These are phyloP conservation scores for Deroptyus accipitrinus DNA, from an alignment of 2,113 vertebrate genomes.

Conservation along the genomic window DNA sequence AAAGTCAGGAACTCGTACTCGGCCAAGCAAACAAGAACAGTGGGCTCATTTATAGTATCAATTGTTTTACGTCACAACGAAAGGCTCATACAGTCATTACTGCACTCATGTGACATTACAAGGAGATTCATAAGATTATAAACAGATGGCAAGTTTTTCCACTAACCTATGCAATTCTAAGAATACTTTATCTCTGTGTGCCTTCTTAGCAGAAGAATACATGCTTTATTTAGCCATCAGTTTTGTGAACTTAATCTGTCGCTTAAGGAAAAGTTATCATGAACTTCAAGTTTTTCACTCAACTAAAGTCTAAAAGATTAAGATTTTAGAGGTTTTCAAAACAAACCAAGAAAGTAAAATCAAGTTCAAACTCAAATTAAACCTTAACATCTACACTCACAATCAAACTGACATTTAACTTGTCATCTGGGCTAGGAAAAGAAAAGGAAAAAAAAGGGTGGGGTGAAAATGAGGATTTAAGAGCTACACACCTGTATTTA, in stretches of 20 bases:
- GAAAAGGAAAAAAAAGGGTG: background rate
- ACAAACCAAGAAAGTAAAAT: background rate
- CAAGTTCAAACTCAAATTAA: background rate
- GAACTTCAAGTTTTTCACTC: background rate
- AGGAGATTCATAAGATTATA: background rate
- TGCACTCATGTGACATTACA: background rate
- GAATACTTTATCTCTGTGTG: background rate
- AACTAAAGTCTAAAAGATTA: background rate
- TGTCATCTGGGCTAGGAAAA: background rate
- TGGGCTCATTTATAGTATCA: background rate
- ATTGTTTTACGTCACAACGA: background rate
- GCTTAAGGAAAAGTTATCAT: background rate
- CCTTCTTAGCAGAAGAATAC: background rate
- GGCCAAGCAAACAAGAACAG: background rate
- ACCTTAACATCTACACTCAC: background rate
- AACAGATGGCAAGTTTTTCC: background rate
- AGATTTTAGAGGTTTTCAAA: background rate
- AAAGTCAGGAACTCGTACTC: background rate
- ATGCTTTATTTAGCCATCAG: background rate
- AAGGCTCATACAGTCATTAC: background rate
- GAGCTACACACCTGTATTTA: background rate
- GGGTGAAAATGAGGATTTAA: background rate
- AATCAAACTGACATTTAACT: background rate
- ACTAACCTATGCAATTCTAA: background rate
- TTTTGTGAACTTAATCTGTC: background rate